Conservation (phyloP, 2,888 invertebrate genomes). For the Asteroscopus sphinx region DNA sequence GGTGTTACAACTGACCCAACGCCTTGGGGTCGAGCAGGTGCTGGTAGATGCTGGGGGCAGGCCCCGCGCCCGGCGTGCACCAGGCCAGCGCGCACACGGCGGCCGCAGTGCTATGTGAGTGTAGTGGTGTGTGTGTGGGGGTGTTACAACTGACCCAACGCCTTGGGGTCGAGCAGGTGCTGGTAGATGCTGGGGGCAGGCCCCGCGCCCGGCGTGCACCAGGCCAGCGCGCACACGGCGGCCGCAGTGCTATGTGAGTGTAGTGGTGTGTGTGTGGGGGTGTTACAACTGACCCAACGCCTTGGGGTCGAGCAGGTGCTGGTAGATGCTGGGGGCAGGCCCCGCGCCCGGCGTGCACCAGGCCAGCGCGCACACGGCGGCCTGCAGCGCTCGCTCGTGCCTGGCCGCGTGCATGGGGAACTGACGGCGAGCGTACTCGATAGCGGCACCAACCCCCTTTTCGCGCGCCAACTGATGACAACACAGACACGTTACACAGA, state of each 20-base stretch:
- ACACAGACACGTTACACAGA: no score
- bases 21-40: no score
- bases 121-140: no score
- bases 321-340: conserved; percentile 75
- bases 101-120: not conserved
- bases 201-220: conserved; percentile 78
- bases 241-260: conserved; percentile 82
- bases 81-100: not conserved
- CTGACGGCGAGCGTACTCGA: conserved; percentile 95
- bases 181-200: conserved; percentile 75
- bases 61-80: no score
- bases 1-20: no score
- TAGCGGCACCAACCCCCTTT: conserved; percentile 94
- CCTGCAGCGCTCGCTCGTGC: conserved; percentile 84
- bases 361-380: conserved; percentile 84
- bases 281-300: conserved; percentile 70
- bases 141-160: conserved; percentile 67
- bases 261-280: no score
- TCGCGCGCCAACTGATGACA: conserved; percentile 75
- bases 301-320: conserved; percentile 74
- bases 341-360: conserved; percentile 80
- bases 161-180: conserved; percentile 75
- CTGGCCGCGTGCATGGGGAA: conserved; percentile 92
- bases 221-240: conserved; percentile 84
- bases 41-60: no score